A percentile compares a stretch with the other conserved stretches of the same genome.
Conservation (phyloP, 2,113 vertebrate genomes). For the Menidia beryllina region DNA sequence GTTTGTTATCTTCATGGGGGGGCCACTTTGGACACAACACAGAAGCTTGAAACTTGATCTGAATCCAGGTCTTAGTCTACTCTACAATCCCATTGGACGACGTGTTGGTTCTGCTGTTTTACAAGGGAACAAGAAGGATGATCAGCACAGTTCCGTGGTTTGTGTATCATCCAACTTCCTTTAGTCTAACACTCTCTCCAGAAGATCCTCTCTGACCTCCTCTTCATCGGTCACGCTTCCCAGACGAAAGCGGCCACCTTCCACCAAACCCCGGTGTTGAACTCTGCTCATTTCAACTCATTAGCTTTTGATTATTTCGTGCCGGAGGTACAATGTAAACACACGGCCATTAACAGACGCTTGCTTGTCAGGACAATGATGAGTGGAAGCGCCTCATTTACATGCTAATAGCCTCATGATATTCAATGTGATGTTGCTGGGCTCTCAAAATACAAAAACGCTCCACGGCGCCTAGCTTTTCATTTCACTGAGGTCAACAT, state of each 20-base stretch:
- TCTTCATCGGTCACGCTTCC: neutral
- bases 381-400: conserved; percentile 47
- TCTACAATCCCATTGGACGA: conserved; percentile 32
- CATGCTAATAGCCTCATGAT: conserved; percentile 42
- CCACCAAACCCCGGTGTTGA: neutral
- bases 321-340: conserved; percentile 33
- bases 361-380: conserved; percentile 51
- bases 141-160: neutral
- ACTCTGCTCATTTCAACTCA: conserved; percentile 32
- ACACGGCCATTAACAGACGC: conserved; percentile 24
- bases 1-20: conserved; percentile 21
- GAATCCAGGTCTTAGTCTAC: neutral
- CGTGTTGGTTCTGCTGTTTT: conserved; percentile 19
- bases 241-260: neutral
- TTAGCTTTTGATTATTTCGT: conserved; percentile 20
- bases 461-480: conserved; percentile 2
- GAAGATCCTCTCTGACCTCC: conserved; percentile 12
- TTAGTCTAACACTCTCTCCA: neutral
- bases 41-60: conserved; percentile 28
- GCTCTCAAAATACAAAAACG: conserved; percentile 21
- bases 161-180: conserved; percentile 2
- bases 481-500: conserved; percentile 15
- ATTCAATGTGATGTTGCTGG: conserved; percentile 15
- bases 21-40: conserved; percentile 9
- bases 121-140: conserved; percentile 19